Evolutionary conservation across 2,113 vertebrate species (phyloP), one percentile per base, ranked within the genome.

Genomic region (Perca flavescens): DNA sequence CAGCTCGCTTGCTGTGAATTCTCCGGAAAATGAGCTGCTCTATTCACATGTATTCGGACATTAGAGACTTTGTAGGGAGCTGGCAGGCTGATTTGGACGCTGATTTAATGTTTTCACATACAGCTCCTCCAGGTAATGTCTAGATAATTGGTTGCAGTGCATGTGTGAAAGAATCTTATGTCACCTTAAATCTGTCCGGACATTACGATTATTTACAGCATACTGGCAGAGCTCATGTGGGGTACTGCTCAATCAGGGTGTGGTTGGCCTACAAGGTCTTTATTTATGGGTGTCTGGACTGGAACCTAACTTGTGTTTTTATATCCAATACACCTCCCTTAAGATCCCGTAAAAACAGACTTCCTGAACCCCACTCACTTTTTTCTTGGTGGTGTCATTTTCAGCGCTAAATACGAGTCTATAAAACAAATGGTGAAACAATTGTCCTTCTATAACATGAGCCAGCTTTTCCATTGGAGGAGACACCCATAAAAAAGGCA

Each of bases 391-490:
- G 40, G 78, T 88, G 22, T 68, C 46, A 50, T 88, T 94, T 92
- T 89, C 69, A 85, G 47, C 54, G 47, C 76, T 88, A 85, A 80
- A 87, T 87, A 86, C 22, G 7, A 80, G 57, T 86, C 87, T 72
- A 83, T 93, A 82, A 94, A 91, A 88, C 62, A 43, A 73, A 84
- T 82, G 77, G 78, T 66, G 79, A 91, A 92, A 93, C 84, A 88
- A 86, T 81, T 84, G 28, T 31, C 50, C 71, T 74, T 75, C 67
- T 88, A 66, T 87, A 84, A 86, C 75, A 64, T n/a, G 17, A 65
- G 79, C 81, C 83, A 91, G 72, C 34, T 46, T 88, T 88, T 92
- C 84, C 91, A 85, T 70, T 43, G 65, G 72, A 83, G 28, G 69
- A 82, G 74, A 77, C 28, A 61, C 69, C n/a, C 34, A 9, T 90